A percentile compares a stretch with the other conserved stretches of the same genome.
Conservation (phyloP, 2,113 vertebrate genomes). For the Sebastes schlegelii region DNA sequence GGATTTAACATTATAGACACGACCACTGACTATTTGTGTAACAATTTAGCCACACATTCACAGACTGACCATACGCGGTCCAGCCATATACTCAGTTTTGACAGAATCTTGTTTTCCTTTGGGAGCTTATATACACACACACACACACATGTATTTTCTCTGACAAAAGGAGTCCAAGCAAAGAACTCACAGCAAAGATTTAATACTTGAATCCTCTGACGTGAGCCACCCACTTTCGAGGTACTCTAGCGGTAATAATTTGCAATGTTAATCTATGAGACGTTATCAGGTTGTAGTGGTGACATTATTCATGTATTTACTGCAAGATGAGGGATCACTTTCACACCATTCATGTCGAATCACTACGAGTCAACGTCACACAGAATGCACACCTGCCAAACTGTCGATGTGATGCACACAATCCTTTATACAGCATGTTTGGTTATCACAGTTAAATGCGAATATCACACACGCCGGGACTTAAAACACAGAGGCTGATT, state of each 20-base stretch:
- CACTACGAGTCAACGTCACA: slow-evolving; percentile 17
- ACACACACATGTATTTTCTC: neutral
- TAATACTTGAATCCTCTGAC: neutral
- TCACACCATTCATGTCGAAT: slow-evolving; percentile 8
- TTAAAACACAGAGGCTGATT: neutral
- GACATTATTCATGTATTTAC: slow-evolving; percentile 9
- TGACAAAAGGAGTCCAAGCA: neutral
- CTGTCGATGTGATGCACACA: slow-evolving; percentile 9
- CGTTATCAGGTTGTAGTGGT: neutral
- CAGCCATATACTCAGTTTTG: no score
- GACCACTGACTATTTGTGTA: no score
- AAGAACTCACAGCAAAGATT: neutral
- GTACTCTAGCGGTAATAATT: neutral
- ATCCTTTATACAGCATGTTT: neutral
- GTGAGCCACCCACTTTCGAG: neutral
- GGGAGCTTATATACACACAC: no score
- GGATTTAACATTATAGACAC: no score
- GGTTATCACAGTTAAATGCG: neutral
- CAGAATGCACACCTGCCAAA: slow-evolving; percentile 23
- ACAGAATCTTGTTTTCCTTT: no score
- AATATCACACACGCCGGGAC: neutral
- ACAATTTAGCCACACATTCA: no score
- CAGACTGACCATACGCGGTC: no score
- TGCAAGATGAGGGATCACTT: neutral
- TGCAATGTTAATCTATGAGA: slow-evolving; percentile 1